These are phyloP conservation scores for Notolepis coatsorum DNA, from an alignment of 2,797 vertebrate genomes.

Conservation along the genomic window DNA sequence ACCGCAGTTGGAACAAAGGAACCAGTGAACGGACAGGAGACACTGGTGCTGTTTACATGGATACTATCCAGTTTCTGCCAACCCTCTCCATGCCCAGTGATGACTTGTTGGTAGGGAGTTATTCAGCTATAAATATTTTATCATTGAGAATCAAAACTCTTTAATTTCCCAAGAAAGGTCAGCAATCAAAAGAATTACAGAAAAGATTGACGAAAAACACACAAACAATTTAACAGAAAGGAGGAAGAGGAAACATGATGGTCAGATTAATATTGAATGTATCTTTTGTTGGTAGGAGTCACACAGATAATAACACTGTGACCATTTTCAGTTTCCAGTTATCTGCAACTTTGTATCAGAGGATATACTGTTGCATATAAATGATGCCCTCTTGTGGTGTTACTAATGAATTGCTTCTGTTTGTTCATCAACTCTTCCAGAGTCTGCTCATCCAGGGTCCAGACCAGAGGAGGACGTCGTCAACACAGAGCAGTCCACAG, in stretches of 20 bases:
- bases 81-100: constrained; percentile 83
- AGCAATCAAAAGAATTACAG: no score
- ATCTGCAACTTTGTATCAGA: background rate
- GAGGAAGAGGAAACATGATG: background rate
- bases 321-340: background rate
- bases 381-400: constrained; percentile 16
- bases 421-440: constrained; percentile 68
- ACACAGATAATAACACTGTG: background rate
- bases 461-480: constrained; percentile 73
- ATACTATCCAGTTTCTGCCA: constrained; percentile 84
- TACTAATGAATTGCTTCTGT: constrained; percentile 31
- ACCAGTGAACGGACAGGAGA: constrained; percentile 84
- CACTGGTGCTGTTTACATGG: constrained; percentile 79
- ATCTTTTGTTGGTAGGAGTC: background rate
- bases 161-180: no score
- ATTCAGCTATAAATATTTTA: background rate
- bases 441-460: constrained; percentile 82
- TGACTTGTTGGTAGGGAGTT: constrained; percentile 84
- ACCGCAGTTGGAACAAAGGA: constrained; percentile 77
- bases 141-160: background rate
- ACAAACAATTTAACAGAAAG: no score
- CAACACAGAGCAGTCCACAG: constrained; percentile 35
- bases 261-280: no score
- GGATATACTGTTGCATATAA: background rate
- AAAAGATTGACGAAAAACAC: no score